Percentiles rank a stretch among this genome's conserved stretches.
Conservation (phyloP, 2,113 vertebrate species). For the Pedetes capensis region DNA sequence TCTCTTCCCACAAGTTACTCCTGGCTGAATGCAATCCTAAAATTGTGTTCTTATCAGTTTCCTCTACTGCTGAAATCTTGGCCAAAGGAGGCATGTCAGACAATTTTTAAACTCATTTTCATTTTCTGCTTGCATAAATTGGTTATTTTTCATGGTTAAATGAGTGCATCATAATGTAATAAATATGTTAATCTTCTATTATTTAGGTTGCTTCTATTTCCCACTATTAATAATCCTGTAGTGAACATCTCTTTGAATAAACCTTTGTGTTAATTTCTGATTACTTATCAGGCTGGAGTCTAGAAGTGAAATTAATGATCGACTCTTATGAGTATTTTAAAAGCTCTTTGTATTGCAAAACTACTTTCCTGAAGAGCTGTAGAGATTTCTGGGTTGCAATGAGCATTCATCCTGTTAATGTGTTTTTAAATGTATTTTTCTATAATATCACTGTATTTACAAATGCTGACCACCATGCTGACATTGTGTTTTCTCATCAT, state of each 20-base stretch:
- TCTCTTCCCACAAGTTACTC: not conserved
- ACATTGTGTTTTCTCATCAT: not conserved
- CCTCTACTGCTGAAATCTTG: not conserved
- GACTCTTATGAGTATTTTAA: not conserved
- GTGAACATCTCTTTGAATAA: constrained; percentile 31
- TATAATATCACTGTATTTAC: not conserved
- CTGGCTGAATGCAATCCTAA: not conserved
- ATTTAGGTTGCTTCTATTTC: not conserved
- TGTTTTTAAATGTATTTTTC: not conserved
- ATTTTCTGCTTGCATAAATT: not conserved
- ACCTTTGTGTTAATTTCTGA: not conserved
- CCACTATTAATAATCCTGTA: not conserved
- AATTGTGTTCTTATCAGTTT: not conserved
- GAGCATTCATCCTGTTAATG: not conserved
- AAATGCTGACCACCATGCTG: not conserved
- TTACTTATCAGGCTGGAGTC: not conserved
- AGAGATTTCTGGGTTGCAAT: not conserved
- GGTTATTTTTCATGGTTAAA: constrained; percentile 22
- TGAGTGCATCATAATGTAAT: not conserved
- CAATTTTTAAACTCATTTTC: not conserved
- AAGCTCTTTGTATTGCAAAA: not conserved
- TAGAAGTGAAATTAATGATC: not conserved
- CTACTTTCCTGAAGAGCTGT: not conserved
- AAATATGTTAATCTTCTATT: not conserved
- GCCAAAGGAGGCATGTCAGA: not conserved